A percentile compares a stretch with the other conserved stretches of the same genome.
phyloP scores from a whole-genome alignment of 1,140 invertebrate species.

The Procambarus virginalis region DNA sequence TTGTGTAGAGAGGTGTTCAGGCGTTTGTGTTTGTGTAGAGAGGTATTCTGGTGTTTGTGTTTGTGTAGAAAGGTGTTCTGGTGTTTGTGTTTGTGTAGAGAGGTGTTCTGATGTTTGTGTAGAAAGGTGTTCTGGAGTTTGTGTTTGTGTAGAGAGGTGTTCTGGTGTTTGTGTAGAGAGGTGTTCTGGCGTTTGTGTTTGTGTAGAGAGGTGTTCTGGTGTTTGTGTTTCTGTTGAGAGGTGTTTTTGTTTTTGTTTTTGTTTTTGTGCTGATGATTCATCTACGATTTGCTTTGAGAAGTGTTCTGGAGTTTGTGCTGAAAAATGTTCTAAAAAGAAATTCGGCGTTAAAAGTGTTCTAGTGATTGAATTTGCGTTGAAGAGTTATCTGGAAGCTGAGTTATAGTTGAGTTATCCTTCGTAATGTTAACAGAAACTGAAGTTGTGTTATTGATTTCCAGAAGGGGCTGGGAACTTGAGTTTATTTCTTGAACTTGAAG shows the following conservation, averaged over 20 bases:
- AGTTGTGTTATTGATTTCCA: no score
- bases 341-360: background rate
- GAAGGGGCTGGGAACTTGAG: no score
- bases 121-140: background rate
- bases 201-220: background rate
- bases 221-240: background rate
- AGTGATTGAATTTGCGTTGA: background rate
- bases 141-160: background rate
- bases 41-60: background rate
- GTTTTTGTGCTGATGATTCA: background rate
- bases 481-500: no score
- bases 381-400: background rate
- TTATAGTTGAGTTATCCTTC: background rate
- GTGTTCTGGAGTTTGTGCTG: background rate
- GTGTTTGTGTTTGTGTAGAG: background rate
- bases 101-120: background rate
- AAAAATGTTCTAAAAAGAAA: background rate
- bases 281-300: background rate
- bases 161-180: no score
- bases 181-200: no score
- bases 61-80: background rate
- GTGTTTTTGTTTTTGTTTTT: background rate
- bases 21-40: background rate
- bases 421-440: background rate
- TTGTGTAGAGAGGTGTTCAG: background rate